Base-by-base conservation (phyloP, 2,113 vertebrate species). In the Peromyscus maniculatus region DNA sequence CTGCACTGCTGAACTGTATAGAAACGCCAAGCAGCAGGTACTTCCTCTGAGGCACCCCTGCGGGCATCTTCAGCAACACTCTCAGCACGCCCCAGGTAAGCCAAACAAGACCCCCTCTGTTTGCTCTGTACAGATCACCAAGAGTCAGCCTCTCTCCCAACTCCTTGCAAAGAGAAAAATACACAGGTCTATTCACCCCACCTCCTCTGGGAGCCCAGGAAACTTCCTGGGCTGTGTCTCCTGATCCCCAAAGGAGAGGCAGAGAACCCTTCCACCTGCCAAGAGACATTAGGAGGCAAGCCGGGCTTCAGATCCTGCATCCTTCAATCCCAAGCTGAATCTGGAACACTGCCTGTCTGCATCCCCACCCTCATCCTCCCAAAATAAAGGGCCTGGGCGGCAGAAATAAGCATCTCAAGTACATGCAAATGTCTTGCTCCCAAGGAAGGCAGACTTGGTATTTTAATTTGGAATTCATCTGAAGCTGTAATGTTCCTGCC, bases 1-100 rank as follows among this genome's bases (percentile, higher is more conserved):
- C 84, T 72, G 75, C 49, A 74, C 93, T 93, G 16, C 84, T 78
- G 87, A 43, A 64, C 92, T 95, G 21, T 0, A 77, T 91, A 95
- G 55, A 72, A 62, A 79, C 28, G 64, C 46, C 3, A 72, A 66
- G 26, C 33, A 78, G 83, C 82, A 86, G 9, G 4, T 1, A 46
- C 13, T 31, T 31, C 36, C 46, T 83, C 17, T n/a, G 74, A 62
- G 46, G 21, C 0, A 0, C 39, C 19, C n/a, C 26, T 4, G 33
- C 33, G 36, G 79, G 4, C 43, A 21, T 66, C 46, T 67, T 78
- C 39, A 91, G 28, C 55, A 26, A 82, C 39, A 52, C 11, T 28
- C 31, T 75, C 64, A 10, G 78, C 46, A 71, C 39, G 3, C 11
- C 3, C 89, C 16, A 2, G 24, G 19, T 36, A 59, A 78, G 55